Base-by-base conservation (phyloP, 1,140 invertebrate species). In the Pseudachorutes palmiensis region DNA sequence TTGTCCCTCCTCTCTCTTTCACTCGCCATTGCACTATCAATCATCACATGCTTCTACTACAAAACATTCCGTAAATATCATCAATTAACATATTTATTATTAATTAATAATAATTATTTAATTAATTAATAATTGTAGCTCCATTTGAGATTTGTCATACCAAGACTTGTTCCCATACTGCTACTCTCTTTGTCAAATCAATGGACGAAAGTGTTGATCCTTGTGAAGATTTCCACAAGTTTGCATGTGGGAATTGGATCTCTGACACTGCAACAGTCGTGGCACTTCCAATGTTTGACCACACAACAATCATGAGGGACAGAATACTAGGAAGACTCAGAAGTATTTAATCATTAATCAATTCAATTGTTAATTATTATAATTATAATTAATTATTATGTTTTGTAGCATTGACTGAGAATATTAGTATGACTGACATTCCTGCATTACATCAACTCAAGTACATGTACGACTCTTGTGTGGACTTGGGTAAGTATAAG, bases 141-240 rank as follows among this genome's bases (percentile, higher is more conserved):
- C 48, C 49, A 14, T 70, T 32, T 64, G 71, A 70, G 33, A 59
- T 66, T 1, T 72, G 68, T 45, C n/a, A 48, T 2, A 71, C 65
- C 24, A 60, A 63, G 49, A 12, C 28, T 16, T 73, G 72, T 29
- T 65, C 62, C 2, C 5, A 67, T 19, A 68, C 72, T 5, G 69
- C 72, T 14, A 73, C 67, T 1, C 28, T 73, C 1, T 73, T 73
- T 30, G 5, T 70, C 12, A 65, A 51, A 32, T 66, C 69, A 31
- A 79, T 82, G 77, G 81, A 82, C 70, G 71, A 70, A 16, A 75
- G 76, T 14, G 76, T 80, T 0, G 77, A 83, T 63, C 83, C 83
- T 0, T 84, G 83, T 75, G 77, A 79, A 2, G 78, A 84, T 75
- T 85, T 85, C 74, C 82, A 79, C 73, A 72, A 80, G 51, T 84